Percentiles rank a stretch among this genome's conserved stretches.
These are phyloP conservation scores for Microtus oregoni DNA, from an alignment of 2,113 vertebrate species.

Conservation along the genomic window DNA sequence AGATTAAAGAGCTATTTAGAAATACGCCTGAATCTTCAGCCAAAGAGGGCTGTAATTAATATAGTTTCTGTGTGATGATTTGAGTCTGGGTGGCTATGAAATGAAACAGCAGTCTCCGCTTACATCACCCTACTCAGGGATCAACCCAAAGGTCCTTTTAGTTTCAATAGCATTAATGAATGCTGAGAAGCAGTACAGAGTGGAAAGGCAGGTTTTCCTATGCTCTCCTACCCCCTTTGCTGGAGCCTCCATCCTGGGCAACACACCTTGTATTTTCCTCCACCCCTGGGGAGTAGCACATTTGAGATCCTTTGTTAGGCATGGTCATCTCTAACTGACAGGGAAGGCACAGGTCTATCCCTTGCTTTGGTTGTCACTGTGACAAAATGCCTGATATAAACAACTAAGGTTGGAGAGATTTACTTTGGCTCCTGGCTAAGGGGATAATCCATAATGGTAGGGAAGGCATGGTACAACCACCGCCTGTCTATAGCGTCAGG, in stretches of 20 bases:
- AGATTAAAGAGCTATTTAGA: too few species aligned
- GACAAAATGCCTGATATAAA: neutral
- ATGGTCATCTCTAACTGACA: neutral
- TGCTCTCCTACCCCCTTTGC: accelerated
- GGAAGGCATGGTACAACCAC: neutral
- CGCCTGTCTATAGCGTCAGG: neutral
- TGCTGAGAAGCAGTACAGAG: neutral
- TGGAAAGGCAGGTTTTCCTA: neutral
- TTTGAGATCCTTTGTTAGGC: neutral
- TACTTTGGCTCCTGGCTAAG: neutral
- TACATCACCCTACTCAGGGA: neutral
- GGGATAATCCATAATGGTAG: too few species aligned
- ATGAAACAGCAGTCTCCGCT: too few species aligned
- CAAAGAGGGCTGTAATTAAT: too few species aligned
- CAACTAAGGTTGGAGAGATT: neutral
- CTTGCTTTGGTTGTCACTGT: neutral
- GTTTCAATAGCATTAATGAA: too few species aligned
- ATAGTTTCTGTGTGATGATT: too few species aligned
- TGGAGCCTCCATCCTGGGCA: neutral
- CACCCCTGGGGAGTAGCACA: neutral
- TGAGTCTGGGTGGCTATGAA: too few species aligned
- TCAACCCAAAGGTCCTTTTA: neutral
- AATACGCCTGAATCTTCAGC: too few species aligned
- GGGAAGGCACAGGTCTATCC: neutral
- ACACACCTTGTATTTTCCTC: accelerated